Evolutionary conservation across 2,797 vertebrate species (phyloP), one percentile per base, ranked within the genome.

Genomic region (Dipus sagitta): DNA sequence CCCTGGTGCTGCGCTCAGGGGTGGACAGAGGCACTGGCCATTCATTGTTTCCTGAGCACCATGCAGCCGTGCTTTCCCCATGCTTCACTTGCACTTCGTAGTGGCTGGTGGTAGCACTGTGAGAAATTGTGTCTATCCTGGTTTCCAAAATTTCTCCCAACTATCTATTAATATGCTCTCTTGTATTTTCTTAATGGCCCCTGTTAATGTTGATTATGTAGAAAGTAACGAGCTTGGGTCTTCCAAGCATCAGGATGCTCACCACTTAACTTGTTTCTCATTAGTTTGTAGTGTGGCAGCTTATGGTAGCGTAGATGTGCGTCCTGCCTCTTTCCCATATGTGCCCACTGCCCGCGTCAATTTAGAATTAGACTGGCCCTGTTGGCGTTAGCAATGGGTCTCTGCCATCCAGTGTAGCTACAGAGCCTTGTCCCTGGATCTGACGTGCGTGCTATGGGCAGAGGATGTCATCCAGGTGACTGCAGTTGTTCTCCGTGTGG

Each of bases 221-320:
- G 8, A 58, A 24, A 83, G 76, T 11, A 10, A 10, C 13, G 26
- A 3, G 20, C 18, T 21, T 15, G 58, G 68, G 79, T 65, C 71
- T 58, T 30, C 28, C 47, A 3, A 0, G 58, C 4, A 0, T 26
- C 2, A 11, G 65, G n/a, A 4, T 0, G 10, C 2, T 62, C 81
- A 32, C 67, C 20, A 2, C 17, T 83, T 90, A 93, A 91, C 91
- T 96, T 92, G 93, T 94, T 96, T 96, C 95, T 95, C 92, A 26
- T 20, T 26, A 5, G 52, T 54, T n/a, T n/a, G 1, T 24, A 15
- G 78, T 26, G 3, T 18, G 58, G 34, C 4, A 12, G 94, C 93
- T 67, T 11, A 17, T 23, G 92, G 64, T 52, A 28, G 72, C 1
- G 2, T 58, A 68, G 88, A 9, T 0, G 0, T 38, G 54, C 0